A percentile compares a stretch with the other conserved stretches of the same genome.
phyloP scores from a whole-genome alignment of 2,888 invertebrate species.

The Lacanobia wlatinum region DNA sequence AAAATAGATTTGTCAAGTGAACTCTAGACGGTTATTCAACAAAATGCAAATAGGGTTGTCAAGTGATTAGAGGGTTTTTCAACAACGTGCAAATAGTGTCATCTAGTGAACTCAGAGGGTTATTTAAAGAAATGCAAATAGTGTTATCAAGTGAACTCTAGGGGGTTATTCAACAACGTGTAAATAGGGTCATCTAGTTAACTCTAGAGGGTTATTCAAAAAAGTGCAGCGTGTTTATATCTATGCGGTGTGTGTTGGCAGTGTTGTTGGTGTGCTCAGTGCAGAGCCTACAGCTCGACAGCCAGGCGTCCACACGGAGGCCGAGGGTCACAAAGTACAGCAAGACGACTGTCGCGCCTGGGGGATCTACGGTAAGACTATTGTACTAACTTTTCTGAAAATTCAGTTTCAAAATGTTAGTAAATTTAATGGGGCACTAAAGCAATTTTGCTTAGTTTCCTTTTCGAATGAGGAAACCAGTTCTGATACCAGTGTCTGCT shows the following conservation, averaged over 20 bases:
- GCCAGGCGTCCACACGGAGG: constrained; percentile 91
- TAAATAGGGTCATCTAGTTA: background rate
- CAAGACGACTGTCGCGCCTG: constrained; percentile 88
- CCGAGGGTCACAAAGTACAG: constrained; percentile 93
- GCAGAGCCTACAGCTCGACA: constrained; percentile 89
- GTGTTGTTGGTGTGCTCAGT: constrained; percentile 86
- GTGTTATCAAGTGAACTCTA: background rate
- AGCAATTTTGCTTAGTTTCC: too few relatives aligned
- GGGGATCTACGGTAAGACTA: constrained; percentile 83
- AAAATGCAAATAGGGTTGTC: background rate
- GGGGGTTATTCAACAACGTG: background rate
- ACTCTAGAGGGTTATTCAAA: background rate
- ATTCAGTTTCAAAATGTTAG: too few relatives aligned
- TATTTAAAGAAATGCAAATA: background rate
- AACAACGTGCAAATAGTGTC: background rate
- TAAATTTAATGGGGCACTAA: too few relatives aligned
- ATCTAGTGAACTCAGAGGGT: background rate
- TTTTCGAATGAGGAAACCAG: too few relatives aligned
- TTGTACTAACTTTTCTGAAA: too few relatives aligned
- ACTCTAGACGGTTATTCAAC: background rate
- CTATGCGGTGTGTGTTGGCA: constrained; percentile 81
- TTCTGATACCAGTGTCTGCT: too few relatives aligned
- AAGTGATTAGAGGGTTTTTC: background rate
- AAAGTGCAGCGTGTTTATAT: constrained; percentile 57
- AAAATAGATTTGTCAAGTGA: background rate